Conservation (phyloP, 2,888 invertebrate species). For the Labia minor region DNA sequence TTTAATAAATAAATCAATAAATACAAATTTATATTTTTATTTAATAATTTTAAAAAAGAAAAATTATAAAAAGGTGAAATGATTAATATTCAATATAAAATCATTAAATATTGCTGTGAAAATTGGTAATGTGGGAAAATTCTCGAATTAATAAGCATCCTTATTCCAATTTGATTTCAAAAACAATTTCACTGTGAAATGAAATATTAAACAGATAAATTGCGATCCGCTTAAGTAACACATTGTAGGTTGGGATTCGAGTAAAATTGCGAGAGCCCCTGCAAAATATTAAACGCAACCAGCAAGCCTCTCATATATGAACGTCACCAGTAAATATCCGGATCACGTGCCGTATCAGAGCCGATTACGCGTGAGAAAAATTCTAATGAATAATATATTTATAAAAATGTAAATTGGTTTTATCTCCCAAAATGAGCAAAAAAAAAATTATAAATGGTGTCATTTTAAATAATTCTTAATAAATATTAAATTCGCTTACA, state of each 20-base stretch:
- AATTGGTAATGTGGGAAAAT: no score
- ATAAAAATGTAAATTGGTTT: background rate
- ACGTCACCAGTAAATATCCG: background rate
- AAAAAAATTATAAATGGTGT: no score
- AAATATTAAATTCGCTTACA: no score
- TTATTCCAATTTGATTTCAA: background rate
- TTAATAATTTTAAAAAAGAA: no score
- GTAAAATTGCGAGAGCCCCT: background rate
- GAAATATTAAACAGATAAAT: slow-evolving; percentile 1
- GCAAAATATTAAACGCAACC: slow-evolving; percentile 1
- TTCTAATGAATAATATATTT: background rate
- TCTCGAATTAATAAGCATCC: no score
- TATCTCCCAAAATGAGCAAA: background rate
- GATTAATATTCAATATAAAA: no score
- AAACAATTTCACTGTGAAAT: background rate
- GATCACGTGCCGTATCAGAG: background rate
- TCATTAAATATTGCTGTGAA: no score
- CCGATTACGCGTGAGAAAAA: slow-evolving; percentile 1
- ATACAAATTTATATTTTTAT: no score
- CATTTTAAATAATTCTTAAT: no score
- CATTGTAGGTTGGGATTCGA: background rate
- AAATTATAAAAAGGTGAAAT: no score
- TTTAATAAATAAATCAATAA: no score
- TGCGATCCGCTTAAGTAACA: background rate
- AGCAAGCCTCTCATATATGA: no score